phyloP scores from a whole-genome alignment of 2,797 vertebrate species.

The Agapornis canus region DNA sequence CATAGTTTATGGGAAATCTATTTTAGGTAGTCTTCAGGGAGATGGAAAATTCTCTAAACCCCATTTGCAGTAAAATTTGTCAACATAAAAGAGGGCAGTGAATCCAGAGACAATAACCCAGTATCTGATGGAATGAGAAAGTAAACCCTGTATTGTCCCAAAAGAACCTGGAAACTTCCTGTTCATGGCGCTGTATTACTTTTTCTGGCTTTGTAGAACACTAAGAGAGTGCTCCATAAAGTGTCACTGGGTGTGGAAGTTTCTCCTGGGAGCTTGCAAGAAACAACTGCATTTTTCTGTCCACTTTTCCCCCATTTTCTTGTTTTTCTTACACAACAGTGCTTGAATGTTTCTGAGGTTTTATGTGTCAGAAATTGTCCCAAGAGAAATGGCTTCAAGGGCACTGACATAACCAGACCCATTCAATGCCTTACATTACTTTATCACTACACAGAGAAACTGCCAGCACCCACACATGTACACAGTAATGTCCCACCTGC shows the following conservation, averaged over 20 bases:
- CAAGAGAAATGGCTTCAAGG: not conserved
- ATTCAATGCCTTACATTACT: not conserved
- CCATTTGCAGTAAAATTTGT: slow-evolving; percentile 22
- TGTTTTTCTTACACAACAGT: not conserved
- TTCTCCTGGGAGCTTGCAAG: not conserved
- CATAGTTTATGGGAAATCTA: slow-evolving; percentile 1
- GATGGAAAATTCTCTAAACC: not conserved
- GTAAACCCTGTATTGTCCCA: not conserved
- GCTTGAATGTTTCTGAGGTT: not conserved
- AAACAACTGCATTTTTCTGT: slow-evolving; percentile 5
- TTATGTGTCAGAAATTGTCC: not conserved
- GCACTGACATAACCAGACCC: not conserved
- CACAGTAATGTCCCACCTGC: not conserved
- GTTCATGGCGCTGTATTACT: not conserved
- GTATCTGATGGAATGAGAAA: not conserved
- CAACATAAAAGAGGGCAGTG: slow-evolving; percentile 4
- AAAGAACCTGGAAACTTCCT: slow-evolving; percentile 22
- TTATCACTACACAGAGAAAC: not conserved
- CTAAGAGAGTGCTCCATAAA: not conserved
- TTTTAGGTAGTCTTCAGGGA: slow-evolving; percentile 13
- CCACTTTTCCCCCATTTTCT: not conserved
- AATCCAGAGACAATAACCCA: slow-evolving; percentile 8
- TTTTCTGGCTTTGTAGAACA: slow-evolving; percentile 19
- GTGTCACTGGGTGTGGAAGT: not conserved
- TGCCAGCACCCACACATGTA: not conserved